These are phyloP conservation scores for Chloroceryle aenea DNA, from an alignment of 2,113 vertebrate genomes.

Conservation along the genomic window DNA sequence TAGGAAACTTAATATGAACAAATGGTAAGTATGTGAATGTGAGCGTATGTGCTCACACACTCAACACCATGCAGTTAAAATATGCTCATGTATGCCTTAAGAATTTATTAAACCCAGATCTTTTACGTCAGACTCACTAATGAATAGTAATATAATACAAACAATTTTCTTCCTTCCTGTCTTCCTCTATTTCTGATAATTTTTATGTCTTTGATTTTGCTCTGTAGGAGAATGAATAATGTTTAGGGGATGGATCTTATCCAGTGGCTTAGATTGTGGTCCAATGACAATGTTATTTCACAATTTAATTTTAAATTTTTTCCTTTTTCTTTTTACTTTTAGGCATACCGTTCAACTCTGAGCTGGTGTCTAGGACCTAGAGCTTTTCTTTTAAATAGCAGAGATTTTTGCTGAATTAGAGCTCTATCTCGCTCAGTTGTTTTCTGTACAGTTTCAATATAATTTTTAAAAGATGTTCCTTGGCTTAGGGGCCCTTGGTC, in stretches of 20 bases:
- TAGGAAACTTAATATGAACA: not conserved
- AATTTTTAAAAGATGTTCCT: not conserved
- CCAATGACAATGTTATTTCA: not conserved
- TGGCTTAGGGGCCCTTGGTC: not conserved
- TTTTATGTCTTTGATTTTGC: not conserved
- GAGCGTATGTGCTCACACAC: not conserved
- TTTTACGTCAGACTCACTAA: not conserved
- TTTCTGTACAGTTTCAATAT: not conserved
- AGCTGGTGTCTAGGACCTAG: not conserved
- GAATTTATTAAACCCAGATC: not conserved
- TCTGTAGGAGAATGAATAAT: not conserved
- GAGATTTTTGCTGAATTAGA: not conserved
- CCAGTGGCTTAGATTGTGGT: not conserved
- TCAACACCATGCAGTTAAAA: not conserved
- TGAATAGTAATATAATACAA: not conserved
- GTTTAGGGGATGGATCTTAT: not conserved
- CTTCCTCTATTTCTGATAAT: not conserved
- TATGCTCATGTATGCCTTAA: not conserved
- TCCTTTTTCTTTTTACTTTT: not conserved
- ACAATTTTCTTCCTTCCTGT: not conserved
- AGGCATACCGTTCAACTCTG: not conserved
- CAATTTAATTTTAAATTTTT: not conserved
- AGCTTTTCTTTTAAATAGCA: not conserved
- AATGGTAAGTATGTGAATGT: accelerated
- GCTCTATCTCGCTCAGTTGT: not conserved